Percentiles rank a stretch among this genome's conserved stretches.
Conservation (phyloP, 1,140 invertebrate genomes). For the Drosophila murphyi region DNA sequence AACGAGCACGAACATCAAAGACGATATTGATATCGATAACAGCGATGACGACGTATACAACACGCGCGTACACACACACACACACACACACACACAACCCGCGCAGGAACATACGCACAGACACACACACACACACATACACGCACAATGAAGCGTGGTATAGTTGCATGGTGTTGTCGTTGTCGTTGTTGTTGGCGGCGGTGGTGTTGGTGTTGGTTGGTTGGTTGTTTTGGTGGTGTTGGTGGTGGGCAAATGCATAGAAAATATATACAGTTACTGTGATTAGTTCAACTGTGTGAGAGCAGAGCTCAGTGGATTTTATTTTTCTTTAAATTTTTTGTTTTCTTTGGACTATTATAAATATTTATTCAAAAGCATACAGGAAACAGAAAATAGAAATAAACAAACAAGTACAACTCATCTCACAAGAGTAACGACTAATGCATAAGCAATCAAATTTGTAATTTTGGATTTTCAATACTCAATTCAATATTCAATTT, state of each 20-base stretch:
- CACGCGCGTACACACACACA: constrained; percentile 27
- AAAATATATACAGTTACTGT: constrained; percentile 81
- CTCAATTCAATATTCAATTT: constrained; percentile 44
- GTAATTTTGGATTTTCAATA: constrained; percentile 42
- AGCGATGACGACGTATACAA: constrained; percentile 66
- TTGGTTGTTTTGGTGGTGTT: constrained; percentile 53
- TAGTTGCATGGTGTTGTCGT: constrained; percentile 47
- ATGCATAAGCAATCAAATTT: constrained; percentile 78
- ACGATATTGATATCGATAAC: constrained; percentile 49
- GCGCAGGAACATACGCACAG: constrained; percentile 29
- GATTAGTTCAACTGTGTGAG: constrained; percentile 76
- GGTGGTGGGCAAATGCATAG: constrained; percentile 71
- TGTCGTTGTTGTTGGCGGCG: constrained; percentile 47
- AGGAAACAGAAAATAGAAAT: constrained; percentile 39
- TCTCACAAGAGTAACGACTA: constrained; percentile 71
- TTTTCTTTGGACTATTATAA: constrained; percentile 23
- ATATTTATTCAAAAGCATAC: constrained; percentile 68
- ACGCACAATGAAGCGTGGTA: constrained; percentile 14
- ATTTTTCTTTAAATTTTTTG: constrained; percentile 25
- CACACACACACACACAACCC: constrained; percentile 8
- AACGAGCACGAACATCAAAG: constrained; percentile 62
- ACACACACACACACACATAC: constrained; percentile 10
- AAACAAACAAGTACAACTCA: constrained; percentile 59
- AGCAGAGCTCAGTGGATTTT: constrained; percentile 58
- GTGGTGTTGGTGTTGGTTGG: constrained; percentile 47